phyloP scores from a whole-genome alignment of 2,113 vertebrate species.

The Barnardius zonarius region DNA sequence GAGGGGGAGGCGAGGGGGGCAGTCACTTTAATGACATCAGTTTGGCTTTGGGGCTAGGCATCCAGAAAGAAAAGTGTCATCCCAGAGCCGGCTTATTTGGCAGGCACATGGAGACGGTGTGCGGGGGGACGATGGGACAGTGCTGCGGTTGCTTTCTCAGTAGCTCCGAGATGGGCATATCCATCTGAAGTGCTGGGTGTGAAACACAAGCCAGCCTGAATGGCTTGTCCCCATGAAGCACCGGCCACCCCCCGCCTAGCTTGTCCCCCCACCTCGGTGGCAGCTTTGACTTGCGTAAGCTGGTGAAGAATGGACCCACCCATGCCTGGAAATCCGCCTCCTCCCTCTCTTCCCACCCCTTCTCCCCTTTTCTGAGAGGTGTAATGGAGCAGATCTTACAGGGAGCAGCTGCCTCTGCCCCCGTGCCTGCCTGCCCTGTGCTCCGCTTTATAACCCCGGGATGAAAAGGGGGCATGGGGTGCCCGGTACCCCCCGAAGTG shows the following conservation, averaged over 20 bases:
- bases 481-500: background rate
- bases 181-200: background rate
- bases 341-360: conserved; percentile 30
- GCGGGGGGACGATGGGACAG: background rate
- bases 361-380: conserved; percentile 15
- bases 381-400: conserved; percentile 34
- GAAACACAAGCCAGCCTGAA: conserved; percentile 6
- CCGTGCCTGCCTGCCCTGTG: background rate
- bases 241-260: background rate
- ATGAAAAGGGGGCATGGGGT: background rate
- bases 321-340: conserved; percentile 53
- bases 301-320: conserved; percentile 49
- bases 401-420: conserved; percentile 27
- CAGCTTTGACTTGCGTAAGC: conserved; percentile 36
- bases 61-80: conserved; percentile 24
- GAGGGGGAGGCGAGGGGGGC: background rate
- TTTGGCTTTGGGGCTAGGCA: conserved; percentile 33
- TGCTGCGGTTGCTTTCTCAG: background rate
- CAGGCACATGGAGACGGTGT: background rate
- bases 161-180: background rate
- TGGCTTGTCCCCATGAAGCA: background rate
- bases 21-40: conserved; percentile 46
- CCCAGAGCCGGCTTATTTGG: background rate
- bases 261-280: background rate
- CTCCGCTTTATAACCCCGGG: background rate